Evolutionary conservation across 2,797 vertebrate genomes (phyloP).

Genomic region (Natrix natrix): DNA sequence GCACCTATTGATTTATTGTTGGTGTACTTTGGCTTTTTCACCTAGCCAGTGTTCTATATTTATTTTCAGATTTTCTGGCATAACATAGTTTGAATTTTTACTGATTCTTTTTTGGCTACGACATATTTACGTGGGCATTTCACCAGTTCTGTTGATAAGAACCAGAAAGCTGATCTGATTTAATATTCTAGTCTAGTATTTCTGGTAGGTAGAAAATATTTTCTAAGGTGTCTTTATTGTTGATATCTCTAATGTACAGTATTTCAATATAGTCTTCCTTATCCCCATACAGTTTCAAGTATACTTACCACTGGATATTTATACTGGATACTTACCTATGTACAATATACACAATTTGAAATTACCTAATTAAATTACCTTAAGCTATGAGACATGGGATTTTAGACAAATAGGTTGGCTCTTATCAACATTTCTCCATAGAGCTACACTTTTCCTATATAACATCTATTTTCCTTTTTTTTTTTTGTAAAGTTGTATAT

Average conservation of each 20-base stretch:
- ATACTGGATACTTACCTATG: not conserved
- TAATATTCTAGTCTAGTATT: not conserved
- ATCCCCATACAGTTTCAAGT: not conserved
- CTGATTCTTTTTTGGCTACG: not conserved
- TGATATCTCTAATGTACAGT: not conserved
- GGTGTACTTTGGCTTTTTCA: not conserved
- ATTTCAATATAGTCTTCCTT: not conserved
- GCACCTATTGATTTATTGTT: not conserved
- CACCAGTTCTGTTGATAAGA: not conserved
- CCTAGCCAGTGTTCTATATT: not conserved
- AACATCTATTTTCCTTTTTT: conserved; percentile 49
- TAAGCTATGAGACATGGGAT: conserved; percentile 44
- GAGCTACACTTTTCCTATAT: conserved; percentile 21
- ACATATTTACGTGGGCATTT: not conserved
- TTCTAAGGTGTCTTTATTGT: not conserved
- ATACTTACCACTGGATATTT: too few species aligned
- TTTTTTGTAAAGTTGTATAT: conserved; percentile 58
- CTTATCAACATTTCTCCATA: conserved; percentile 33
- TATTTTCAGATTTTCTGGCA: not conserved
- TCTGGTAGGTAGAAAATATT: not conserved
- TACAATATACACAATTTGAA: conserved; percentile 18
- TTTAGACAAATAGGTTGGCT: conserved; percentile 47
- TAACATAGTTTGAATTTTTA: not conserved
- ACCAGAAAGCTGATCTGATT: not conserved
- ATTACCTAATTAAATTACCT: conserved; percentile 38